Conservation (phyloP, 2,888 invertebrate genomes). For the Catotricha subobsoleta region DNA sequence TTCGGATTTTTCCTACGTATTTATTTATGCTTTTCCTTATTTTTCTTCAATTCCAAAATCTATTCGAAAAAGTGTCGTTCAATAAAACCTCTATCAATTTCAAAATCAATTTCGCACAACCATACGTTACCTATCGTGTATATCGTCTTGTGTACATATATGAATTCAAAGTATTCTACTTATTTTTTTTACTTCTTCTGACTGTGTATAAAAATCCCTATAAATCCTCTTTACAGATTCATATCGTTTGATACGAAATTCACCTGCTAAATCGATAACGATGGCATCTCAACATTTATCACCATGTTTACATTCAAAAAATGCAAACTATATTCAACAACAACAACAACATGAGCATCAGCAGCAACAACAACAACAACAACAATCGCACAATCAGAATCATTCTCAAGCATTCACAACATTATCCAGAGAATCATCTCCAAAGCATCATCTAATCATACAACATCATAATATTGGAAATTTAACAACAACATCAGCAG, state of each 20-base stretch:
- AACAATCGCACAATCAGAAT: slow-evolving; percentile 8
- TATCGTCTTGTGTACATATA: too few species aligned
- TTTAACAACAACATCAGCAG: slow-evolving; percentile 8
- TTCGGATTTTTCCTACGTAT: too few species aligned
- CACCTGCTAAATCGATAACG: slow-evolving; percentile 20
- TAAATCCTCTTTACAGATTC: slow-evolving; percentile 18
- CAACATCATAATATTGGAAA: not conserved
- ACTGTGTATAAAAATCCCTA: slow-evolving; percentile 5
- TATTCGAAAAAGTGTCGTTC: too few species aligned
- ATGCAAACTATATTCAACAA: slow-evolving; percentile 7
- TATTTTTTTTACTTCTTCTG: not conserved
- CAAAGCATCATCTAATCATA: not conserved
- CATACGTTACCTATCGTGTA: too few species aligned
- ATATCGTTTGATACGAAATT: slow-evolving; percentile 25
- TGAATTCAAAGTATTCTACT: too few species aligned
- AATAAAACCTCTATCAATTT: too few species aligned
- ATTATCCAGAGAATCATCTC: slow-evolving; percentile 10
- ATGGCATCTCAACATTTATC: slow-evolving; percentile 7
- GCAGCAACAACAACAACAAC: slow-evolving; percentile 11
- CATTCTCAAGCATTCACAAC: too few species aligned
- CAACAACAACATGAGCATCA: slow-evolving; percentile 12
- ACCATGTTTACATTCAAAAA: slow-evolving; percentile 1
- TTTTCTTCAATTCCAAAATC: too few species aligned
- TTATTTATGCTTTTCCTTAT: too few species aligned
- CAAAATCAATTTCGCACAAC: too few species aligned